Evolutionary conservation across 2,113 vertebrate genomes (phyloP).

Genomic region (Ploceus nigricollis): DNA sequence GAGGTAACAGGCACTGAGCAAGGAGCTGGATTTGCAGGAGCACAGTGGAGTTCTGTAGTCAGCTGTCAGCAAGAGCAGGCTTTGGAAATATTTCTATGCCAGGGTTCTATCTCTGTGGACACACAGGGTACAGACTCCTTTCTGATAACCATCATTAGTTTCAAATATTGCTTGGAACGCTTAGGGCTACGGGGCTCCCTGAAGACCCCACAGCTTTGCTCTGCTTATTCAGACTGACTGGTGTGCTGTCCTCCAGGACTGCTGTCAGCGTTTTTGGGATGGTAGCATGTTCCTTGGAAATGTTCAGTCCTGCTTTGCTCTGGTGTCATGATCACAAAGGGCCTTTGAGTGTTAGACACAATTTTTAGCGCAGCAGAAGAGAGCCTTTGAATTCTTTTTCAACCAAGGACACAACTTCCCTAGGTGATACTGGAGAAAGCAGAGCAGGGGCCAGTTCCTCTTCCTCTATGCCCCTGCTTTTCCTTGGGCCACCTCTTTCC

Average conservation of each 20-base stretch:
- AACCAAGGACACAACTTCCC: neutral
- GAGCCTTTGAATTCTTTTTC: neutral
- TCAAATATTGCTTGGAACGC: neutral
- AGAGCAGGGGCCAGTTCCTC: neutral
- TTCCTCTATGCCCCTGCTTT: neutral
- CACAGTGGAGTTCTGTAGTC: neutral
- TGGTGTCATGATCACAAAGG: neutral
- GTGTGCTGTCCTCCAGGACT: neutral
- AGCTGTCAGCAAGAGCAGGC: accelerated
- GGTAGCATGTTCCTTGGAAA: neutral
- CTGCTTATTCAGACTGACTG: neutral
- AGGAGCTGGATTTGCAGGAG: neutral
- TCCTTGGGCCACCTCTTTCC: accelerated
- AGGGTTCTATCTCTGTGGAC: neutral
- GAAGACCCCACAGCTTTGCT: neutral
- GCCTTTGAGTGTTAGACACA: neutral
- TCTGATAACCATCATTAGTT: neutral
- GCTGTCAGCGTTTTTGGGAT: neutral
- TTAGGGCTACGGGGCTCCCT: neutral
- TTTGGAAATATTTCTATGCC: neutral
- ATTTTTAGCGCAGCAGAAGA: neutral
- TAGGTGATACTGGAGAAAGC: neutral
- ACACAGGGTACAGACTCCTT: neutral
- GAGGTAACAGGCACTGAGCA: neutral
- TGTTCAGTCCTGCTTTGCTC: neutral